A percentile compares a stretch with the other conserved stretches of the same genome.
Conservation (phyloP, 2,888 invertebrate genomes). For the Dyspetes luteomarginatus region DNA sequence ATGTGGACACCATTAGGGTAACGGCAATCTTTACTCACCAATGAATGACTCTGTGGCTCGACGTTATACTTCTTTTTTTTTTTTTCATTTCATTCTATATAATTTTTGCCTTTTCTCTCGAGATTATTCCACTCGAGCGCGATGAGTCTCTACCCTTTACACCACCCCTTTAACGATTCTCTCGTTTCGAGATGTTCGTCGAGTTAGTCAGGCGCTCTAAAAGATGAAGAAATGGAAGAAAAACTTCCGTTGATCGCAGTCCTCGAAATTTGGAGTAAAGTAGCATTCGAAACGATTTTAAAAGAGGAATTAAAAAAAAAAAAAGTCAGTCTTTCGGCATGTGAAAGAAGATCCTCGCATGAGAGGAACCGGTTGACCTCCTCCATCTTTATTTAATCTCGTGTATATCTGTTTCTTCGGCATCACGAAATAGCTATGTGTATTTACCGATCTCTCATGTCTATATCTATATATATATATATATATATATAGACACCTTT, state of each 20-base stretch:
- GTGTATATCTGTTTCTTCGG: constrained; percentile 29
- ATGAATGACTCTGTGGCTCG: constrained; percentile 44
- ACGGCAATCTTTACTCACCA: constrained; percentile 41
- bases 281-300: constrained; percentile 17
- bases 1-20: constrained; percentile 27
- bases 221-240: not conserved
- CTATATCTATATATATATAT: too few relatives aligned
- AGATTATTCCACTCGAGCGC: constrained; percentile 11
- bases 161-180: constrained; percentile 15
- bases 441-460: too few relatives aligned
- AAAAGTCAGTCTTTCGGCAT: constrained; percentile 24
- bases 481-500: too few relatives aligned
- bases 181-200: too few relatives aligned
- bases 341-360: constrained; percentile 6
- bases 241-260: too few relatives aligned
- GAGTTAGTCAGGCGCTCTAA: too few relatives aligned
- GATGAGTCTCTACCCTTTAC: not conserved
- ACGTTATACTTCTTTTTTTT: constrained; percentile 37
- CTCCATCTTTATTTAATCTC: constrained; percentile 11
- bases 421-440: not conserved
- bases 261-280: constrained; percentile 44
- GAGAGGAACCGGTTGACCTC: constrained; percentile 61
- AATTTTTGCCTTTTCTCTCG: constrained; percentile 37
- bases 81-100: constrained; percentile 11
- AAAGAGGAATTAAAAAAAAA: constrained; percentile 1